phyloP scores from a whole-genome alignment of 2,797 vertebrate genomes.

The Potorous gilbertii region DNA sequence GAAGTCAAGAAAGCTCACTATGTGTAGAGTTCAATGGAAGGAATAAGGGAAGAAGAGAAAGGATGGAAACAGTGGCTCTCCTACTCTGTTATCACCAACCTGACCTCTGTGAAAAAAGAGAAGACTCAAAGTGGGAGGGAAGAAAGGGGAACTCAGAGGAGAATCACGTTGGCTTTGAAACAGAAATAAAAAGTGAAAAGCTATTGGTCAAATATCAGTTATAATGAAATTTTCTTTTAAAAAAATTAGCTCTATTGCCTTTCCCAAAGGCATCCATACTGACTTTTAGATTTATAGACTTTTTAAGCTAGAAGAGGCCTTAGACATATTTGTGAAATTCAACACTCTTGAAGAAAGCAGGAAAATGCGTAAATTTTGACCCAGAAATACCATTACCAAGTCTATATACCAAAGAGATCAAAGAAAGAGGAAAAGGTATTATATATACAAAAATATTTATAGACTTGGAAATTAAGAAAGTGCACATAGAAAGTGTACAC shows the following conservation, averaged over 20 bases:
- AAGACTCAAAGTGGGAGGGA: not conserved
- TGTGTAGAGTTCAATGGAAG: not conserved
- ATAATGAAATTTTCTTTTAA: not conserved
- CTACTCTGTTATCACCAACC: not conserved
- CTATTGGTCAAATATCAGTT: not conserved
- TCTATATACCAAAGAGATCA: not conserved
- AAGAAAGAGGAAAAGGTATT: not conserved
- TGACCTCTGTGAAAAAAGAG: not conserved
- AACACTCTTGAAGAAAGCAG: not conserved
- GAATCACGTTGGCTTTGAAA: slow-evolving; percentile 48
- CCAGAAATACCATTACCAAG: not conserved
- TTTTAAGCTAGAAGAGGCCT: not conserved
- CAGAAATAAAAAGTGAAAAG: slow-evolving; percentile 26
- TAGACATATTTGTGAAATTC: not conserved
- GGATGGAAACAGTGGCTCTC: slow-evolving; percentile 15
- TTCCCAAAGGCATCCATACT: not conserved
- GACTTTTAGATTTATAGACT: not conserved
- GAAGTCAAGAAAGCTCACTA: not conserved
- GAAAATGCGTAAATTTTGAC: not conserved
- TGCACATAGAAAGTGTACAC: not conserved
- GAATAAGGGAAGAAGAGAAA: not conserved
- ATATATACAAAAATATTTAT: not conserved
- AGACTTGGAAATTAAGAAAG: not conserved
- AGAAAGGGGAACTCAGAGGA: slow-evolving; percentile 28
- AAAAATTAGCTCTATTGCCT: slow-evolving; percentile 4